These are phyloP conservation scores for Anthonomus grandis DNA, from an alignment of 1,140 invertebrate species.

Conservation along the genomic window DNA sequence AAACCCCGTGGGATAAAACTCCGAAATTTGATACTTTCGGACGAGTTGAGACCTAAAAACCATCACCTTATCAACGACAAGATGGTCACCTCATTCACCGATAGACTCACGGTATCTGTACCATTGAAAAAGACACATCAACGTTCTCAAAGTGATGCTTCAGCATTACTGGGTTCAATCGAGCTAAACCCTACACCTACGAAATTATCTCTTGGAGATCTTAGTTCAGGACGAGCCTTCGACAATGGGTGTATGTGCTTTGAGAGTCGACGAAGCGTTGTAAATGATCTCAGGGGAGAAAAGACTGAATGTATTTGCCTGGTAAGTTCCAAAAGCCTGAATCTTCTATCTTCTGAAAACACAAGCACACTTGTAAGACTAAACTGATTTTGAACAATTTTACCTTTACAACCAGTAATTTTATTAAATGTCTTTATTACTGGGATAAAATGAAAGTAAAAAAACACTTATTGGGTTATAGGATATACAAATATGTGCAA, in stretches of 20 bases:
- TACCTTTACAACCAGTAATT: too few relatives aligned
- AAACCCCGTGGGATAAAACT: constrained; percentile 84
- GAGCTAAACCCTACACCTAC: constrained; percentile 65
- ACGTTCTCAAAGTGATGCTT: constrained; percentile 59
- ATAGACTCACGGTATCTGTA: constrained; percentile 34
- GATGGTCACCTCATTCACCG: constrained; percentile 36
- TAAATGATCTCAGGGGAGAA: constrained; percentile 70
- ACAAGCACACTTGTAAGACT: too few relatives aligned
- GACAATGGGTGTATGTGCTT: constrained; percentile 92
- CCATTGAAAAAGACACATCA: constrained; percentile 60
- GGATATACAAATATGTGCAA: too few relatives aligned
- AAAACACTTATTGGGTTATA: too few relatives aligned
- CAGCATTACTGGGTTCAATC: constrained; percentile 56
- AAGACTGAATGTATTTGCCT: constrained; percentile 71
- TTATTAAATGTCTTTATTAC: too few relatives aligned
- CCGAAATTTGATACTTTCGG: constrained; percentile 82
- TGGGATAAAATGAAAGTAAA: too few relatives aligned
- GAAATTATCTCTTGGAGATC: constrained; percentile 79
- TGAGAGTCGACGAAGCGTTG: constrained; percentile 61
- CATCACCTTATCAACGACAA: constrained; percentile 49
- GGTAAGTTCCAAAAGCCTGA: constrained; percentile 59
- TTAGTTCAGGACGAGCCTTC: constrained; percentile 90
- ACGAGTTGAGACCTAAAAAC: constrained; percentile 68
- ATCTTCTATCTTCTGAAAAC: too few relatives aligned
- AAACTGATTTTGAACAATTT: too few relatives aligned